These are phyloP conservation scores for Salvator merianae DNA, from an alignment of 2,113 vertebrate species.

Conservation along the genomic window DNA sequence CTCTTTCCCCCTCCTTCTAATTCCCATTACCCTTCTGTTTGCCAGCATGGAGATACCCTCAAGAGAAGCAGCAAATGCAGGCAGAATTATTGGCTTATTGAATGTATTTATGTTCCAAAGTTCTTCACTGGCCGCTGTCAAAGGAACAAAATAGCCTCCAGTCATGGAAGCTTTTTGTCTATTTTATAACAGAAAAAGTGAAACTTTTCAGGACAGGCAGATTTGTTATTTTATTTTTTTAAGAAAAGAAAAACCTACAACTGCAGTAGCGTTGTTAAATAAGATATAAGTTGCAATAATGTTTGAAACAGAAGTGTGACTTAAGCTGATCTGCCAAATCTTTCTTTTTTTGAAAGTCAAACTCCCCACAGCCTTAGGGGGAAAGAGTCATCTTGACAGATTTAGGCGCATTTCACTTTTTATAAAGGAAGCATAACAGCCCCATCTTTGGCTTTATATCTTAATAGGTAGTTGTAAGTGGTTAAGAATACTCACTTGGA, in stretches of 20 bases:
- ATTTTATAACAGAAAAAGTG: constrained; percentile 59
- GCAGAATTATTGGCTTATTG: constrained; percentile 76
- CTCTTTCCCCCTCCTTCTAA: constrained; percentile 73
- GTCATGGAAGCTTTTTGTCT: constrained; percentile 36
- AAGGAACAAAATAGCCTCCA: constrained; percentile 60
- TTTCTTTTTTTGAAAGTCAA: neutral
- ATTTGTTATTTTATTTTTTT: constrained; percentile 6
- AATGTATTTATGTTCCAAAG: constrained; percentile 74
- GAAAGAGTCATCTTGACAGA: neutral
- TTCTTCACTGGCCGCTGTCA: constrained; percentile 55
- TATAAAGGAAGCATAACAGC: neutral
- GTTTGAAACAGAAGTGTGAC: neutral
- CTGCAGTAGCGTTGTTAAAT: neutral
- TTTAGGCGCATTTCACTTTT: neutral
- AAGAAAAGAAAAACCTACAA: neutral
- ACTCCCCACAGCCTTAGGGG: neutral
- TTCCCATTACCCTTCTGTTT: constrained; percentile 78
- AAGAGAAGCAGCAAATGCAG: constrained; percentile 69
- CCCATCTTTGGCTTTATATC: neutral
- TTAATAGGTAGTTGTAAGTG: constrained; percentile 13
- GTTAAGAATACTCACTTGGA: neutral
- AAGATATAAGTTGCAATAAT: neutral
- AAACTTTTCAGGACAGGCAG: constrained; percentile 39
- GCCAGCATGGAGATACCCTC: constrained; percentile 73
- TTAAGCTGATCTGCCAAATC: neutral